Base-by-base conservation (phyloP, 2,888 invertebrate species). In the Pheosia gnoma region DNA sequence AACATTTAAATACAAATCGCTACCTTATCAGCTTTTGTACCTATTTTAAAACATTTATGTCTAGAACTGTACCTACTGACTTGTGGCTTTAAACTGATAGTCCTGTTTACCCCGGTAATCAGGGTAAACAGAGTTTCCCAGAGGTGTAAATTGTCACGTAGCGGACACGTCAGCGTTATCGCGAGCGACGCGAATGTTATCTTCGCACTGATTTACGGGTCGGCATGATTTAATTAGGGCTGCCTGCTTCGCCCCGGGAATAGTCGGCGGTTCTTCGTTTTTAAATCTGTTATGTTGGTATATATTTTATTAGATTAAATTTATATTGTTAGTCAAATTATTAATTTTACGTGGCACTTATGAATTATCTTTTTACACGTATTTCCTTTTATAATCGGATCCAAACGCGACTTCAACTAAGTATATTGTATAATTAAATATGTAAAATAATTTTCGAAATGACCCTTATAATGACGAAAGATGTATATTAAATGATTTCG, bases 141-240 rank as follows among this genome's bases (percentile, higher is more conserved):
- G 67, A 74, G 75, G 78, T 79, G 78, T 70, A 68, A 64, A 73
- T 70, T 70, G 73, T 76, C 77, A 77, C 75, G 77, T 72, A 74
- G 60, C 54, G 59, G 67, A 56, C 60, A 68, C 65, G 67, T 71
- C 75, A 77, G 59, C 62, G 66, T 65, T 79, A 75, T 74, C 71
- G 60, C 65, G 61, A 61, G 63, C 61, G 66, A 64, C 25, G 70
- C 74, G 77, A 77, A 75, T 76, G 75, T 77, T 83, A 82, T 83
- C 82, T 82, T 63, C 60, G 56, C 57, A 58, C 71, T 83, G 82
- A 83, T 84, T 83, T 83, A 84, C 79, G 68, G 72, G 67, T 62
- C 54, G 60, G 71, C 72, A 78, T 80, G 78, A 79, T 78, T 73
- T 75, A 75, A 78, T 79, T 78, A 78, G 76, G 70, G 68, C 61